These are phyloP conservation scores for Sebastolobus alascanus DNA, from an alignment of 2,797 vertebrate species.

Conservation along the genomic window DNA sequence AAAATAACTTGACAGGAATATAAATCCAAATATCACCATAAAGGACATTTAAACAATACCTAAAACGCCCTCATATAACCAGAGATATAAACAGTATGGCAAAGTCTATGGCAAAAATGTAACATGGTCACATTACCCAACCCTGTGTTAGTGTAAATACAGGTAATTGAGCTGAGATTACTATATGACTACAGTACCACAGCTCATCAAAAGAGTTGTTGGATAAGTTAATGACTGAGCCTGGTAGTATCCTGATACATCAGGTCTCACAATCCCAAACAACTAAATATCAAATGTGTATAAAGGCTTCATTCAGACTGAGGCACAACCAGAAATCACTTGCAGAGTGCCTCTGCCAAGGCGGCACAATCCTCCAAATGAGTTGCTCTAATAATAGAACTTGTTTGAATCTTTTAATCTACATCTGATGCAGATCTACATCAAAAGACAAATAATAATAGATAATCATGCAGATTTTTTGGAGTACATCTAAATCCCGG, in stretches of 20 bases:
- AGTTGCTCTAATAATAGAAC: conserved; percentile 23
- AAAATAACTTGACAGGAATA: background rate
- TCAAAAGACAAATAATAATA: conserved; percentile 10
- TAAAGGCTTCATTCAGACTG: background rate
- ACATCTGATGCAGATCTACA: conserved; percentile 12
- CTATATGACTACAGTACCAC: background rate
- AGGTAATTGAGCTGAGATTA: background rate
- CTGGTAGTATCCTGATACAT: background rate
- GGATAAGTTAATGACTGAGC: background rate
- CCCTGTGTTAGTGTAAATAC: background rate
- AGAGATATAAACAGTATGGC: background rate
- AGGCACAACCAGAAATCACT: background rate
- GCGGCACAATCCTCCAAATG: conserved; percentile 4
- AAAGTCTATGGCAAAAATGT: background rate
- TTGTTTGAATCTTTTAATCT: conserved; percentile 19
- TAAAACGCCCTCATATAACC: background rate
- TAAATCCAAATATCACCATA: background rate
- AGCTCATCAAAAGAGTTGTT: background rate
- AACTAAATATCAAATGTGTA: background rate
- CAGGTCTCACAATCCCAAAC: background rate
- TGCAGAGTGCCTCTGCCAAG: background rate
- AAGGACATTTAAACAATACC: background rate
- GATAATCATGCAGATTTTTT: background rate
- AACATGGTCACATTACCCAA: background rate
- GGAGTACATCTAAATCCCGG: conserved; percentile 3